Percentiles rank a stretch among this genome's conserved stretches.
phyloP scores from a whole-genome alignment of 2,113 vertebrate genomes.

The Cavia porcellus region DNA sequence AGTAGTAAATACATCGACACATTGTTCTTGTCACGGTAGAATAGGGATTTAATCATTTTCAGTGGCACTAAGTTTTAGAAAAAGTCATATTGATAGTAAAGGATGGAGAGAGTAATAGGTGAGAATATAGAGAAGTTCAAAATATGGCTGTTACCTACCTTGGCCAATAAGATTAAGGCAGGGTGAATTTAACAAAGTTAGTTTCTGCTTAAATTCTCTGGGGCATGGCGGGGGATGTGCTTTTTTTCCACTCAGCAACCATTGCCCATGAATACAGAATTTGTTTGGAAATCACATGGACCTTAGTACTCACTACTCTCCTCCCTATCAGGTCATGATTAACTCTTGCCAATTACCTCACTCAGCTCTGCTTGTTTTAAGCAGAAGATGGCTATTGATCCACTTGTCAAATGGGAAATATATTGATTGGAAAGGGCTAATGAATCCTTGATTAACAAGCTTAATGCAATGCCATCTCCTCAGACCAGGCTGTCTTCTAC shows the following conservation, averaged over 20 bases:
- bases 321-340: not conserved
- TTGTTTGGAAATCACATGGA: not conserved
- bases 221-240: not conserved
- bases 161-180: not conserved
- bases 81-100: not conserved
- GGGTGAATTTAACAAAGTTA: not conserved
- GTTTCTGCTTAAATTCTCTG: not conserved
- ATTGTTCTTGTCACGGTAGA: not conserved
- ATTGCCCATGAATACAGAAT: not conserved
- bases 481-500: not conserved
- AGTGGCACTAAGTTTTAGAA: not conserved
- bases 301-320: not conserved
- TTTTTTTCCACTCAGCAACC: not conserved
- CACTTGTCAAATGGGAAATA: not conserved
- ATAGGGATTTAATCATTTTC: not conserved
- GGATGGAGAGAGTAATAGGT: not conserved
- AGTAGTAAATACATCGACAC: conserved; percentile 56
- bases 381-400: not conserved
- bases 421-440: not conserved
- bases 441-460: not conserved
- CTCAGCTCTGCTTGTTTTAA: not conserved
- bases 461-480: not conserved
- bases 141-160: not conserved
- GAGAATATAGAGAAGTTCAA: not conserved
- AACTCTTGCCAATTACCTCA: not conserved